Percentiles rank a stretch among this genome's conserved stretches.
Conservation (phyloP, 2,797 vertebrate species). For the Gymnothorax javanicus region DNA sequence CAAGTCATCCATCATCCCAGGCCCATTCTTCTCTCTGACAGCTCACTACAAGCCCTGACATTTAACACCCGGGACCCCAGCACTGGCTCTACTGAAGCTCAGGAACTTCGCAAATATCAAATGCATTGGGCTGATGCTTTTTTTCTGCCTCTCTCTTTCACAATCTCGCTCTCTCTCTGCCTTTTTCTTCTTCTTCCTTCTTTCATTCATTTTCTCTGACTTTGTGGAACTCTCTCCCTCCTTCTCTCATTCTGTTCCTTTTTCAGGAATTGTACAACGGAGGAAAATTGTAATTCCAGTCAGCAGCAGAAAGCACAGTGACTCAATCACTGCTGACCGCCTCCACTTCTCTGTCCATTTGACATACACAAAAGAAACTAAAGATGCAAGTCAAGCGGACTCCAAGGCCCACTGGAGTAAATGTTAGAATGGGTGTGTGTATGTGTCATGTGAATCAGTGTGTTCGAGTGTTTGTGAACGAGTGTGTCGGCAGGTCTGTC, state of each 20-base stretch:
- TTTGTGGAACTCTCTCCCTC: constrained; percentile 11
- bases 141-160: constrained; percentile 49
- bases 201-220: constrained; percentile 43
- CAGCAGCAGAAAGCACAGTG: constrained; percentile 67
- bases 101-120: constrained; percentile 79
- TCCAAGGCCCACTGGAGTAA: background rate
- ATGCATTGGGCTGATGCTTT: constrained; percentile 77
- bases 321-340: constrained; percentile 29
- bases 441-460: background rate
- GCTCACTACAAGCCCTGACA: constrained; percentile 99
- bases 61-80: constrained; percentile 97
- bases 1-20: constrained; percentile 98
- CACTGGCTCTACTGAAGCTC: constrained; percentile 86
- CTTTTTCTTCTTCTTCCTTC: constrained; percentile 40
- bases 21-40: constrained; percentile 99
- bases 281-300: constrained; percentile 85
- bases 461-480: background rate
- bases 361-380: background rate
- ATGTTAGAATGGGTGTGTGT: background rate
- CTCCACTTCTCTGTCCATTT: background rate
- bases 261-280: constrained; percentile 66
- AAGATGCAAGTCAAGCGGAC: background rate
- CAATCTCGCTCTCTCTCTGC: constrained; percentile 34
- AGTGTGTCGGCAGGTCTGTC: background rate
- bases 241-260: constrained; percentile 45